Evolutionary conservation across 2,797 vertebrate species (phyloP).

Genomic region (Avahi laniger): DNA sequence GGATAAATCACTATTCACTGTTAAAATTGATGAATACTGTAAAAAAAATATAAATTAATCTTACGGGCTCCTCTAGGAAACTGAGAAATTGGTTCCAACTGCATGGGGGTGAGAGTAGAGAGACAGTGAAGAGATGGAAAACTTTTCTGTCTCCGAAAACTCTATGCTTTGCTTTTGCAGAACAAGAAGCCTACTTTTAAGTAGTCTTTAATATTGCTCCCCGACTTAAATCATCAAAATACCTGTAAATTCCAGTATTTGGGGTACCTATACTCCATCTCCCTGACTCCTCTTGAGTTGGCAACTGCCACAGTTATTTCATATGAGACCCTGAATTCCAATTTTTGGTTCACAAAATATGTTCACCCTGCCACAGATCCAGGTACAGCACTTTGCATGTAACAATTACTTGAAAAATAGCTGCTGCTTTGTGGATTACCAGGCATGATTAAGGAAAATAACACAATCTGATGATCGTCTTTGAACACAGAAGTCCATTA

Average conservation of each 20-base stretch:
- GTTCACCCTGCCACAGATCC: not conserved
- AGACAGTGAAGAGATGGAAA: not conserved
- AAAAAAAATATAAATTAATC: not conserved
- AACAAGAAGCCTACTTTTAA: not conserved
- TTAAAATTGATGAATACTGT: not conserved
- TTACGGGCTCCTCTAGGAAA: not conserved
- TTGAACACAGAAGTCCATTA: constrained; percentile 24
- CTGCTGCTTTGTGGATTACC: not conserved
- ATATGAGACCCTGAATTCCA: not conserved
- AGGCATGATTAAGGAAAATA: not conserved
- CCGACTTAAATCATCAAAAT: not conserved
- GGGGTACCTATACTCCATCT: not conserved
- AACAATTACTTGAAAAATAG: not conserved
- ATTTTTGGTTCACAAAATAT: not conserved
- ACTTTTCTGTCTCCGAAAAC: not conserved
- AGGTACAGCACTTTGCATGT: not conserved
- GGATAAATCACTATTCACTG: not conserved
- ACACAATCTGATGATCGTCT: not conserved
- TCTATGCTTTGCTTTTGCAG: not conserved
- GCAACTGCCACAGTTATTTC: not conserved
- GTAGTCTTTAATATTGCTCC: not conserved
- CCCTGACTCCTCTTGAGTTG: not conserved
- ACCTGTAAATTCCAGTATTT: not conserved
- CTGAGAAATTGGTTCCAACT: not conserved
- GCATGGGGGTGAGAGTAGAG: not conserved